A percentile compares a stretch with the other conserved stretches of the same genome.
Evolutionary conservation across 2,888 invertebrate genomes (phyloP).

Genomic region (Lamellibrachia columna): DNA sequence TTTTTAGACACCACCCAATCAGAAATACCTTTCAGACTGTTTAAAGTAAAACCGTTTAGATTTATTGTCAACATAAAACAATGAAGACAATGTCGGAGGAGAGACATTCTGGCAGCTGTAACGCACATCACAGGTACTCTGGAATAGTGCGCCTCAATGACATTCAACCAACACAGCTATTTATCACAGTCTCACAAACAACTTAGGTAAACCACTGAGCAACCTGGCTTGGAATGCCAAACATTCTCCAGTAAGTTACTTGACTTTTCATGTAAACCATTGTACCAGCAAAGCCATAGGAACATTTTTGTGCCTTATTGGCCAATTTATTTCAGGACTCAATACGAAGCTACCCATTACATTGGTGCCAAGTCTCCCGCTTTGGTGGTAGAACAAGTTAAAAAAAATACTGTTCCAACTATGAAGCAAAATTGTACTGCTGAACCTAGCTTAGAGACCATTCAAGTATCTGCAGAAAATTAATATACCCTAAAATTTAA

Average conservation of each 20-base stretch:
- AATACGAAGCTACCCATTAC: neutral
- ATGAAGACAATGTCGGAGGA: neutral
- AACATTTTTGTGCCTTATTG: neutral
- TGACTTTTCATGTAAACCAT: neutral
- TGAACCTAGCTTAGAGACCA: neutral
- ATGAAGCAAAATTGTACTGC: neutral
- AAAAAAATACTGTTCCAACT: too few species aligned
- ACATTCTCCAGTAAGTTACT: neutral
- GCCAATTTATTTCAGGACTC: neutral
- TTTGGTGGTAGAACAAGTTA: neutral
- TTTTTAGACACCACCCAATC: neutral
- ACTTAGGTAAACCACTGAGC: neutral
- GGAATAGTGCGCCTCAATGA: neutral
- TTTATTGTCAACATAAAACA: slow-evolving; percentile 4
- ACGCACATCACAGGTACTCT: neutral
- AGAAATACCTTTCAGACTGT: neutral
- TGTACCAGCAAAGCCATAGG: neutral
- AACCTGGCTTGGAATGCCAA: too few species aligned
- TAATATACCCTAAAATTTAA: too few species aligned
- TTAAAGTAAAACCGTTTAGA: neutral
- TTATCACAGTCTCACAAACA: neutral
- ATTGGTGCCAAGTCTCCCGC: neutral
- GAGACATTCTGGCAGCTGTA: neutral
- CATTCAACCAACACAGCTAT: neutral
- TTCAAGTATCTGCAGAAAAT: neutral